phyloP scores from a whole-genome alignment of 53 echinoderm and acorn worm genomes.

The Zoroaster sp. region DNA sequence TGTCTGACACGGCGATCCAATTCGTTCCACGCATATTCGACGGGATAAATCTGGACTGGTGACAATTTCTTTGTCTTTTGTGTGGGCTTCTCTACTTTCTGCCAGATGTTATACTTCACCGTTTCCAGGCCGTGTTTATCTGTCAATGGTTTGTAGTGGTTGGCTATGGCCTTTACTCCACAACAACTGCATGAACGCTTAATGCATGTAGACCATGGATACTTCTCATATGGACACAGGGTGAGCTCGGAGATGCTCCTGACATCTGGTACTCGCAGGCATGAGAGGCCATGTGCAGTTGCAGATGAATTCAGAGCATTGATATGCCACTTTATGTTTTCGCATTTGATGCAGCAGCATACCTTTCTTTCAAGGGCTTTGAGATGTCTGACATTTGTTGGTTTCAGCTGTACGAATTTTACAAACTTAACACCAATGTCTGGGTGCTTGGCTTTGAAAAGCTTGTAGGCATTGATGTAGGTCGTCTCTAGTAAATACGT shows the following conservation, averaged over 20 bases:
- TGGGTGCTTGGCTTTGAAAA: too few species aligned
- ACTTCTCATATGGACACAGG: too few species aligned
- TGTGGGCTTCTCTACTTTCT: not conserved
- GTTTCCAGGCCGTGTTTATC: too few species aligned
- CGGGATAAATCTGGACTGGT: too few species aligned
- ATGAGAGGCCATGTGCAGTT: too few species aligned
- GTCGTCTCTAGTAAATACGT: too few species aligned
- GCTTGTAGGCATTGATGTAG: too few species aligned
- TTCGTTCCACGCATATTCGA: too few species aligned
- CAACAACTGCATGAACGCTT: not conserved
- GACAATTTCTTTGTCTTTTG: too few species aligned
- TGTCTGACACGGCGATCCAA: too few species aligned
- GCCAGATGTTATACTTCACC: not conserved
- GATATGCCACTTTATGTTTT: not conserved
- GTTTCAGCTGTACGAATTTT: not conserved
- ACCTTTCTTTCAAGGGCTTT: too few species aligned
- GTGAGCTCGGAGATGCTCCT: not conserved
- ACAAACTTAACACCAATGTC: not conserved
- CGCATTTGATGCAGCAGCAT: not conserved
- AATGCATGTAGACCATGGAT: not conserved
- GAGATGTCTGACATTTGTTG: not conserved
- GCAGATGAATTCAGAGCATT: too few species aligned
- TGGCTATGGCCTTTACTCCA: not conserved
- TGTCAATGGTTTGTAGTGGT: not conserved
- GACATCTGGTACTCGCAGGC: not conserved